Evolutionary conservation across 2,797 vertebrate species (phyloP), one percentile per base, ranked within the genome.

Genomic region (Spinibarbus caldwelli): DNA sequence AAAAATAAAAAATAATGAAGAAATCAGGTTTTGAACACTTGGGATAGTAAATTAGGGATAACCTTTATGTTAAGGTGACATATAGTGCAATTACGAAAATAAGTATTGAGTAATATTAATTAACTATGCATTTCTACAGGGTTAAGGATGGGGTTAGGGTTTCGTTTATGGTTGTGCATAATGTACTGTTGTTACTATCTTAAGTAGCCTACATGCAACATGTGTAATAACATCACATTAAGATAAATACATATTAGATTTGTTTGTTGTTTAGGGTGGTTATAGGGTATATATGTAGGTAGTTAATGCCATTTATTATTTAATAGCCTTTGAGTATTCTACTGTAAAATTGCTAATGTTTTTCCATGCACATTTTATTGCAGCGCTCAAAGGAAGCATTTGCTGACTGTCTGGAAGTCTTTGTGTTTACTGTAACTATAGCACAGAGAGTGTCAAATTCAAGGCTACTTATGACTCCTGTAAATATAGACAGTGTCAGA

Each of bases 401-500:
- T 78, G 86, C 78, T 85, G 73, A 85, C 76, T 31, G 77, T 70
- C 70, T 80, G 64, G 43, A 79, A 67, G 79, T 84, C 79, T 77
- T 49, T 84, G 71, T 83, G 86, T 80, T 86, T 85, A 82, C 76
- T 85, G 83, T 85, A 83, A 80, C 85, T 82, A 75, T 80, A 71
- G 77, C 29, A 36, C 83, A 75, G 52, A 72, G 77, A 82, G 88
- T 87, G 80, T 86, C 86, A 78, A 59, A 85, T 85, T 72, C 83
- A 85, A 87, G 71, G 85, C 87, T 82, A 80, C 82, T 88, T 87
- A 78, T 85, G 86, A 72, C 66, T 78, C 45, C 67, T 83, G 78
- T 89, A 89, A 87, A 89, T 87, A 89, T 85, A 89, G 76, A 36
- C 41, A 26, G 70, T 85, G 86, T 85, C 80, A 83, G 83, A 75